phyloP scores from a whole-genome alignment of 2,888 invertebrate species.

The Thera britannica region DNA sequence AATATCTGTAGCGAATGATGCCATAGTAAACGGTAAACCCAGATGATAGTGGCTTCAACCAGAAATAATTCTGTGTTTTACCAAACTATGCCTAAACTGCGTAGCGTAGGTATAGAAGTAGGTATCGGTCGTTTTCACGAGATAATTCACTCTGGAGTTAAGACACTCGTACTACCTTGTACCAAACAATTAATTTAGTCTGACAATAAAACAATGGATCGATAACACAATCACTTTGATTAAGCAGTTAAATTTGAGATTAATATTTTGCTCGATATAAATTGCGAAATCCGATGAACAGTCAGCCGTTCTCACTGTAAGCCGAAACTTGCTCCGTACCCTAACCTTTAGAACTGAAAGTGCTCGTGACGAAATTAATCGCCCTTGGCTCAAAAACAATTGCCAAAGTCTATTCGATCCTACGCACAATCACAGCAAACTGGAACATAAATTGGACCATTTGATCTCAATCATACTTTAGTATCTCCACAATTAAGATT shows the following conservation, averaged over 20 bases:
- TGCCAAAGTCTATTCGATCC: conserved; percentile 40
- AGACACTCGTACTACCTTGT: not conserved
- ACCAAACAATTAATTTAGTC: conserved; percentile 8
- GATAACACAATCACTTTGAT: conserved; percentile 24
- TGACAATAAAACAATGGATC: conserved; percentile 27
- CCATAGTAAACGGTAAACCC: not conserved
- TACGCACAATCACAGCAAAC: conserved; percentile 41
- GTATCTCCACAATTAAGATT: conserved; percentile 26
- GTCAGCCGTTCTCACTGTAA: conserved; percentile 24
- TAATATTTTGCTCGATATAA: conserved; percentile 24
- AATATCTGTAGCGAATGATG: not conserved
- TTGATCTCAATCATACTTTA: conserved; percentile 32
- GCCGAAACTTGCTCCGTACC: conserved; percentile 33
- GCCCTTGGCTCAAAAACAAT: conserved; percentile 43
- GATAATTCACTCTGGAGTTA: not conserved
- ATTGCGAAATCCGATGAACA: conserved; percentile 36
- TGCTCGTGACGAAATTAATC: conserved; percentile 40
- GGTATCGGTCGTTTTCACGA: not conserved
- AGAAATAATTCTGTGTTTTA: not conserved
- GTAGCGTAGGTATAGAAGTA: too few species aligned
- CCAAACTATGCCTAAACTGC: not conserved
- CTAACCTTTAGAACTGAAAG: conserved; percentile 39
- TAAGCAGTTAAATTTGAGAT: conserved; percentile 24
- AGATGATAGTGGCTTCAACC: not conserved
- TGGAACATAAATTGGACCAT: conserved; percentile 38